A percentile compares a stretch with the other conserved stretches of the same genome.
Evolutionary conservation across 2,113 vertebrate species (phyloP).

Genomic region (Hystrix brachyura): DNA sequence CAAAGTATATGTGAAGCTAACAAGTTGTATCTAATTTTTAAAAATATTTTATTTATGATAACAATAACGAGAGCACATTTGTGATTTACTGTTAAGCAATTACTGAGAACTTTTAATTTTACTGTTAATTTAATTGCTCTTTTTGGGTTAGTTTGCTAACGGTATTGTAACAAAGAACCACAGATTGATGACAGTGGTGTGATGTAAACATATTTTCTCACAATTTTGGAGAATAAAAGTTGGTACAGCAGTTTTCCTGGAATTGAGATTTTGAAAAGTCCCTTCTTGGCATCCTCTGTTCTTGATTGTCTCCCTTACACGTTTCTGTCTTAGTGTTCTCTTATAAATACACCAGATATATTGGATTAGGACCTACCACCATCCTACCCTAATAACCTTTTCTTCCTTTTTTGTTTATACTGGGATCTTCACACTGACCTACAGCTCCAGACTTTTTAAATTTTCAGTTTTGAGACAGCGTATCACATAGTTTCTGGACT

Average conservation of each 20-base stretch:
- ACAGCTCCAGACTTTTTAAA: no score
- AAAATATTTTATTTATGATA: neutral
- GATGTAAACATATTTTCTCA: neutral
- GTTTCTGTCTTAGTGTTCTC: neutral
- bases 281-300: neutral
- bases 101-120: neutral
- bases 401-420: no score
- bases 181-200: neutral
- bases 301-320: neutral
- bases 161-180: neutral
- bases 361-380: neutral
- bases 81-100: neutral
- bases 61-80: neutral
- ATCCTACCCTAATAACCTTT: neutral
- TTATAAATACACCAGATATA: neutral
- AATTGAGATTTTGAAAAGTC: neutral
- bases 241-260: neutral
- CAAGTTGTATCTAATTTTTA: neutral
- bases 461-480: no score
- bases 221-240: neutral
- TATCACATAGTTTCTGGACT: no score
- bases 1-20: neutral
- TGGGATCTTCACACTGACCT: no score
- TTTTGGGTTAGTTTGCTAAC: neutral
- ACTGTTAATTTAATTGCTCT: neutral